Evolutionary conservation across 2,113 vertebrate genomes (phyloP).

Genomic region (Peromyscus californicus): DNA sequence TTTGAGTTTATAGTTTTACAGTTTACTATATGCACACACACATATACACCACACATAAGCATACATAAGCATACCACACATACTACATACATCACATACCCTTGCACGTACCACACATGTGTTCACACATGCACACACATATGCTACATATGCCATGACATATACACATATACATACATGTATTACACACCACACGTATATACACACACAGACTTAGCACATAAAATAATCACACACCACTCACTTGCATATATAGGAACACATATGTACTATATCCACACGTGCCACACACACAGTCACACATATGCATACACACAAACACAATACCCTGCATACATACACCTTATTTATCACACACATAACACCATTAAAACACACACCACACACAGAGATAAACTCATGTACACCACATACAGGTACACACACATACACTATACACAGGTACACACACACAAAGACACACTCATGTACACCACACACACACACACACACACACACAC

Average conservation of each 20-base stretch:
- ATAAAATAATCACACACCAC: not conserved
- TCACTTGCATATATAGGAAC: not conserved
- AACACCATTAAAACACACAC: not conserved
- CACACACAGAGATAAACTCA: not conserved
- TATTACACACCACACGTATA: not conserved
- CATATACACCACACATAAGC: not conserved
- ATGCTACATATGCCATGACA: not conserved
- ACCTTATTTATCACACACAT: not conserved
- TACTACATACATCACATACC: too few species aligned
- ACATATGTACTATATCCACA: not conserved
- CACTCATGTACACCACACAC: not conserved
- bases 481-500: conserved; percentile 20
- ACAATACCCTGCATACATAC: not conserved
- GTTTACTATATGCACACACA: not conserved
- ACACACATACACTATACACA: not conserved
- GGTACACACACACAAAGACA: not conserved
- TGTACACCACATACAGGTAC: conserved; percentile 26
- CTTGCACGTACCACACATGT: not conserved
- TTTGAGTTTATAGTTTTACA: conserved; percentile 73
- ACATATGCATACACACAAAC: not conserved
- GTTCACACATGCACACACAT: not conserved
- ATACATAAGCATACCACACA: not conserved
- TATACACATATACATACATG: not conserved
- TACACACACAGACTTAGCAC: not conserved
- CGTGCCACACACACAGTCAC: not conserved